A percentile compares a stretch with the other conserved stretches of the same genome.
Conservation (phyloP, 2,888 invertebrate genomes). For the Xanthia togata region DNA sequence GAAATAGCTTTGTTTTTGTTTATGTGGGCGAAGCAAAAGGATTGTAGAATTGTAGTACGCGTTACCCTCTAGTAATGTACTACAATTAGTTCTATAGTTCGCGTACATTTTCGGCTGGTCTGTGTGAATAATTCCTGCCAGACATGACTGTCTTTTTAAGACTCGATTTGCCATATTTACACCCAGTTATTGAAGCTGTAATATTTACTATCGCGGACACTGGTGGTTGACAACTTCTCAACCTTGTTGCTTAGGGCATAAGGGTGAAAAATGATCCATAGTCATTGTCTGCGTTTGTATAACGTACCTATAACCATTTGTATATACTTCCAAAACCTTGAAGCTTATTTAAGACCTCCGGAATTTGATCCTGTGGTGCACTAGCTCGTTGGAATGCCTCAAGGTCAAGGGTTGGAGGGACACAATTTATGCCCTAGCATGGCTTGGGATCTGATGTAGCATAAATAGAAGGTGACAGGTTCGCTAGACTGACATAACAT, state of each 20-base stretch:
- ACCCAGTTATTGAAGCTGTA: no score
- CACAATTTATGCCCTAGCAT: conserved; percentile 28
- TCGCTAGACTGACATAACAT: background rate
- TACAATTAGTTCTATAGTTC: no score
- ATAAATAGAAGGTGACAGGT: conserved; percentile 5
- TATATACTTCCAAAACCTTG: background rate
- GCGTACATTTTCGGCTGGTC: background rate
- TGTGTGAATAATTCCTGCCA: no score
- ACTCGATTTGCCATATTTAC: background rate
- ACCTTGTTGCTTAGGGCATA: background rate
- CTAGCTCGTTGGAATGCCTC: background rate
- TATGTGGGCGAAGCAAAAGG: background rate
- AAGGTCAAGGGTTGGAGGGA: conserved; percentile 19
- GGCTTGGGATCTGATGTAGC: conserved; percentile 1
- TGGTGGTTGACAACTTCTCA: background rate
- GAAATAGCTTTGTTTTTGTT: background rate
- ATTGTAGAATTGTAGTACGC: background rate
- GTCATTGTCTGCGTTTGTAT: no score
- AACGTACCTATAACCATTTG: no score
- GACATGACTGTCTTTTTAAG: background rate
- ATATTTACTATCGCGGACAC: background rate
- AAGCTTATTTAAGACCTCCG: background rate
- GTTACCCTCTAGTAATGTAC: background rate
- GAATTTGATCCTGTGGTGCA: background rate
- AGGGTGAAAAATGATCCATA: background rate